Percentiles rank a stretch among this genome's conserved stretches.
These are phyloP conservation scores for Intellagama lesueurii DNA, from an alignment of 2,797 vertebrate genomes.

Conservation along the genomic window DNA sequence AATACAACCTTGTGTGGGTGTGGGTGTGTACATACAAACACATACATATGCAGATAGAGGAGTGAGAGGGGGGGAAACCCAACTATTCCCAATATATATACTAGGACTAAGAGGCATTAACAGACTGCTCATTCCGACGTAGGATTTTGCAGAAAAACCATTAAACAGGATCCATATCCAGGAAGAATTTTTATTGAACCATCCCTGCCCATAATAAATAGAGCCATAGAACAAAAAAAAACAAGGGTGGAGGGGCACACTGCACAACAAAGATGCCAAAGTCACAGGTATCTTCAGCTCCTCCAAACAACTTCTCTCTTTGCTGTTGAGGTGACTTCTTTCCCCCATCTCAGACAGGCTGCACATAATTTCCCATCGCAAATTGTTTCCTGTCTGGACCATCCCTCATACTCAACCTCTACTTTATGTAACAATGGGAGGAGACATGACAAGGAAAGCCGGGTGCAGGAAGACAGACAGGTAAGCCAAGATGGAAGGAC, in stretches of 20 bases:
- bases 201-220: slow-evolving; percentile 68
- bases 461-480: background rate
- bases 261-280: background rate
- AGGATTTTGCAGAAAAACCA: background rate
- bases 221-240: slow-evolving; percentile 28
- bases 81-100: no score
- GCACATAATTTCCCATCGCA: background rate
- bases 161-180: background rate
- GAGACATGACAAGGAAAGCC: background rate
- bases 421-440: background rate
- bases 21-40: no score
- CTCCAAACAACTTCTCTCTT: background rate
- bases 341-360: background rate
- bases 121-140: background rate
- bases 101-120: background rate
- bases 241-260: accelerated
- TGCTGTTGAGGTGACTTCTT: background rate
- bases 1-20: no score
- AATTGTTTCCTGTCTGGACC: background rate
- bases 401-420: background rate
- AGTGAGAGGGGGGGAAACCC: no score
- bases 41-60: no score
- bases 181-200: slow-evolving; percentile 67
- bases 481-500: background rate
- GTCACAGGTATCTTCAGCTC: background rate